Conservation (phyloP, 2,797 vertebrate species). For the Danio aesculapii region DNA sequence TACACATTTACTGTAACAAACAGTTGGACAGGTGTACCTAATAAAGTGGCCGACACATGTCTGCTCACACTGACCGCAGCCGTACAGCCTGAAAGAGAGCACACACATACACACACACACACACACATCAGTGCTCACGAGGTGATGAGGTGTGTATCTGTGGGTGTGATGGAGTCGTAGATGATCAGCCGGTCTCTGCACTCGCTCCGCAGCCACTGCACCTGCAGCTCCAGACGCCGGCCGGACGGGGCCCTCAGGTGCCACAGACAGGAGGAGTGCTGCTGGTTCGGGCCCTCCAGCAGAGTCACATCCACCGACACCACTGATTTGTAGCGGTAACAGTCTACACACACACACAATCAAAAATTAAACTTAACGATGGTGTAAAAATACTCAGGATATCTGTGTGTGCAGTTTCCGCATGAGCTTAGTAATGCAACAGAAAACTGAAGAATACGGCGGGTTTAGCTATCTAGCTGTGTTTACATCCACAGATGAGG, state of each 20-base stretch:
- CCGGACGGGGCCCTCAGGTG: slow-evolving; percentile 83
- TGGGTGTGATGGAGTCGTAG: slow-evolving; percentile 82
- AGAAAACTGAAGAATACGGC: no score
- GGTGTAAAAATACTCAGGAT: no score
- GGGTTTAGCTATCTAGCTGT: no score
- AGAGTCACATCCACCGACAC: slow-evolving; percentile 58
- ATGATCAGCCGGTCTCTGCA: slow-evolving; percentile 90
- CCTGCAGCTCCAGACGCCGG: slow-evolving; percentile 84
- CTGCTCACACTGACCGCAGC: slow-evolving; percentile 89
- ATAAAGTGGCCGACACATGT: no score
- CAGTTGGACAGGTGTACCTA: no score
- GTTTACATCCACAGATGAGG: no score
- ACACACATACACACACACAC: no score
- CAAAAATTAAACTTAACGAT: neutral
- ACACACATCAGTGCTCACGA: slow-evolving; percentile 78
- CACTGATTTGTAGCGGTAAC: slow-evolving; percentile 86
- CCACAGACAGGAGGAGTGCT: slow-evolving; percentile 89
- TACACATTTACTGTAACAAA: no score
- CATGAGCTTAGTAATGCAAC: no score
- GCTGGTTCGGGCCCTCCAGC: slow-evolving; percentile 84
- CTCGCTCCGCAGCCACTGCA: slow-evolving; percentile 87
- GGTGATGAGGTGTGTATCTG: slow-evolving; percentile 86
- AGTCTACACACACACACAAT: slow-evolving; percentile 75
- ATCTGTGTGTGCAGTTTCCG: no score
- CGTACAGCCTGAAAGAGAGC: slow-evolving; percentile 79